Base-by-base conservation (phyloP, 2,888 invertebrate species). In the Pseudococcus viburni region DNA sequence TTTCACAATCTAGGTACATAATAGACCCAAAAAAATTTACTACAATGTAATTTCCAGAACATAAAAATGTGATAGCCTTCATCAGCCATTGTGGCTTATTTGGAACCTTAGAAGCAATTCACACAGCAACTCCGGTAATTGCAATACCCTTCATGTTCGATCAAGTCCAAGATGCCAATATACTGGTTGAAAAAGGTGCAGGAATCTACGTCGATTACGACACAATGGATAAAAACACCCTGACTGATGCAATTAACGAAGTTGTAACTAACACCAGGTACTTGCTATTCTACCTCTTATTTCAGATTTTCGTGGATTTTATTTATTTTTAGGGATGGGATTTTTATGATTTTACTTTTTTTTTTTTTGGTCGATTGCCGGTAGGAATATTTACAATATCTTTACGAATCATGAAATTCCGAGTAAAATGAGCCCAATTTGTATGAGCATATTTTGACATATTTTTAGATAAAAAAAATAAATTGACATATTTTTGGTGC, bases 11-110 rank as follows among this genome's bases (percentile, higher is more conserved):
- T 33, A n/a, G n/a, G n/a, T n/a, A n/a, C n/a, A n/a, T n/a, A n/a
- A n/a, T n/a, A n/a, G n/a, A n/a, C n/a, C n/a, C n/a, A n/a, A n/a
- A n/a, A n/a, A n/a, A n/a, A n/a, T n/a, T 33, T 33, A 33, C 26
- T 12, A 46, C 8, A 46, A 8, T 22, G 1, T 1, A 33, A 51
- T 64, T 33, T 17, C n/a, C 39, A 90, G 89, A 87, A 11, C 93
- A 94, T 90, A 91, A 92, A 0, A 92, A 92, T 26, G 91, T 93
- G 0, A 91, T 91, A 42, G 90, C 93, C 0, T 93, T 93, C 88
- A 92, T 94, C 80, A 93, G 93, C 0, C 94, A 94, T 90, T 93
- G 93, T 0, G 93, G 93, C 0, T 91, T 93, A n/a, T 91, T 93
- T 26, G 92, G 93, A 84, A 91, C 92, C 3, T 92, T 92, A 26